These are phyloP conservation scores for Callithrix jacchus DNA, from an alignment of 2,113 vertebrate species.

Conservation along the genomic window DNA sequence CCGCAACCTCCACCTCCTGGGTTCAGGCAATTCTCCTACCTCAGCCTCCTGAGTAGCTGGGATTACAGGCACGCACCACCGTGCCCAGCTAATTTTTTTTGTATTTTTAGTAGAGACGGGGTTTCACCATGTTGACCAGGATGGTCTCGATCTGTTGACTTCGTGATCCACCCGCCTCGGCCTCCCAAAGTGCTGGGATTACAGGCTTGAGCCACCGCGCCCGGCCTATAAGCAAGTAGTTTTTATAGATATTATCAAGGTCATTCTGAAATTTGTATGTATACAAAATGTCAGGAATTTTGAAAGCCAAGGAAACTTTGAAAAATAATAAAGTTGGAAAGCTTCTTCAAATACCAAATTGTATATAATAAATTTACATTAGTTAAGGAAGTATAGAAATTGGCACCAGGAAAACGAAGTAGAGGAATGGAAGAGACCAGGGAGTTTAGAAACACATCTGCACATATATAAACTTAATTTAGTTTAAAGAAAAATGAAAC, in stretches of 20 bases:
- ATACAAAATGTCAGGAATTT: background rate
- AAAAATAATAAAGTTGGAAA: background rate
- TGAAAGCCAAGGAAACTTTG: background rate
- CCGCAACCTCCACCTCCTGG: too few relatives aligned
- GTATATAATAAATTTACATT: background rate
- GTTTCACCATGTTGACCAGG: too few relatives aligned
- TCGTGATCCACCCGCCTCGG: too few relatives aligned
- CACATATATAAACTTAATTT: background rate
- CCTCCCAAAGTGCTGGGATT: too few relatives aligned
- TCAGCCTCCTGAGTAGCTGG: too few relatives aligned
- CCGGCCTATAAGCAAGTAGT: too few relatives aligned
- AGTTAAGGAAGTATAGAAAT: background rate
- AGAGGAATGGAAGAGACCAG: background rate
- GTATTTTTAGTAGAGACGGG: too few relatives aligned
- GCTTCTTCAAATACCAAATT: background rate
- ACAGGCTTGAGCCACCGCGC: too few relatives aligned
- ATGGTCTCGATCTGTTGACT: too few relatives aligned
- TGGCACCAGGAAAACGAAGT: background rate
- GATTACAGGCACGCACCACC: too few relatives aligned
- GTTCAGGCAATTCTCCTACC: too few relatives aligned
- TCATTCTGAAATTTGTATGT: background rate
- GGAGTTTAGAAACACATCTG: background rate
- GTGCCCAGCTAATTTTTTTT: too few relatives aligned
- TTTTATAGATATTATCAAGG: background rate
- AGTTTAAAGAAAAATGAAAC: background rate